Evolutionary conservation across 2,797 vertebrate genomes (phyloP).

Genomic region (Orestias chungarensis): DNA sequence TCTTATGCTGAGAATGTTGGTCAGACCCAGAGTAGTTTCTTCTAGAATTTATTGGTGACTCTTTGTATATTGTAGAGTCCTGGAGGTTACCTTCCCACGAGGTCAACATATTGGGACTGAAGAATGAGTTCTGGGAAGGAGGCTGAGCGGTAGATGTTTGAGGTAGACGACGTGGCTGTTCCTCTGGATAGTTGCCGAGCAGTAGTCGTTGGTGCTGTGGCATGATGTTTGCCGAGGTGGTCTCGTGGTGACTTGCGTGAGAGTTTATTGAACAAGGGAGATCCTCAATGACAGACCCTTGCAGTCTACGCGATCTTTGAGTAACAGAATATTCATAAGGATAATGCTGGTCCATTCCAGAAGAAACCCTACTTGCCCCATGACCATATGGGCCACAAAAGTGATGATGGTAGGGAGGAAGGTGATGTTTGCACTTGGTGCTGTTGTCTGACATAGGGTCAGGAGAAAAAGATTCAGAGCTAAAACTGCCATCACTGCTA

Average conservation of each 20-base stretch:
- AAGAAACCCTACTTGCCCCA: slow-evolving; percentile 26
- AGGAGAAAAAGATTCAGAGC: slow-evolving; percentile 90
- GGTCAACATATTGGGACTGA: slow-evolving; percentile 71
- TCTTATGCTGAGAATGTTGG: slow-evolving; percentile 70
- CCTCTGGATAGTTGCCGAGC: slow-evolving; percentile 76
- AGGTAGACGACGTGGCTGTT: slow-evolving; percentile 72
- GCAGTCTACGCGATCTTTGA: slow-evolving; percentile 78
- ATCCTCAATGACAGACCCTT: slow-evolving; percentile 84
- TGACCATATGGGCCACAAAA: slow-evolving; percentile 46
- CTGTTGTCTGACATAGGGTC: slow-evolving; percentile 87
- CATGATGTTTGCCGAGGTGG: slow-evolving; percentile 79
- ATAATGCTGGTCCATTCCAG: slow-evolving; percentile 43
- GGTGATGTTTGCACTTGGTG: slow-evolving; percentile 85
- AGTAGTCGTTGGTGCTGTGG: slow-evolving; percentile 81
- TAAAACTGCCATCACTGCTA: slow-evolving; percentile 90
- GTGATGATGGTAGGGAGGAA: slow-evolving; percentile 60
- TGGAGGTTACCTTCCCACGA: slow-evolving; percentile 83
- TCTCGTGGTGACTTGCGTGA: slow-evolving; percentile 73
- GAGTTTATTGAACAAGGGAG: slow-evolving; percentile 73
- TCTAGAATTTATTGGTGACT: slow-evolving; percentile 80
- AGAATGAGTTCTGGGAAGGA: slow-evolving; percentile 73
- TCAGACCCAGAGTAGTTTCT: slow-evolving; percentile 78
- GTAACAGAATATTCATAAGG: slow-evolving; percentile 28
- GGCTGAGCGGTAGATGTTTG: slow-evolving; percentile 67
- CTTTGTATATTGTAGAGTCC: slow-evolving; percentile 84